These are phyloP conservation scores for Battus philenor DNA, from an alignment of 1,140 invertebrate species.

Conservation along the genomic window DNA sequence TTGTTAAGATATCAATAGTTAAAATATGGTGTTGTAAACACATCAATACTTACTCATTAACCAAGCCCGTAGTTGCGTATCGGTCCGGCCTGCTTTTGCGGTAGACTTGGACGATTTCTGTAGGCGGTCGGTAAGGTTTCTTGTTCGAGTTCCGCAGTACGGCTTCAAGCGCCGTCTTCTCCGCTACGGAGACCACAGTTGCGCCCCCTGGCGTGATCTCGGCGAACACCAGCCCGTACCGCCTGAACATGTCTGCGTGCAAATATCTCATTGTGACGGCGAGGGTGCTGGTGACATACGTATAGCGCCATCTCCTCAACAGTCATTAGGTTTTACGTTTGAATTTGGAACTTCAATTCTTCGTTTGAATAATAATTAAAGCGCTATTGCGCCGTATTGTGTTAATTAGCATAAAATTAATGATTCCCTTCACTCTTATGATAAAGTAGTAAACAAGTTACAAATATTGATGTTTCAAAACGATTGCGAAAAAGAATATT, in stretches of 20 bases:
- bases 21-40: too few species aligned
- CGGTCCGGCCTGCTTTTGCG: slow-evolving; percentile 83
- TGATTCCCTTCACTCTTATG: too few species aligned
- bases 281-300: slow-evolving; percentile 22
- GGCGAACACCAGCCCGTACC: slow-evolving; percentile 86
- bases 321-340: neutral
- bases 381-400: too few species aligned
- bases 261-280: slow-evolving; percentile 63
- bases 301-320: neutral
- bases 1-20: too few species aligned
- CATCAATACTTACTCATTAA: slow-evolving; percentile 82
- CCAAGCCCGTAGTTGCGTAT: slow-evolving; percentile 87
- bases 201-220: slow-evolving; percentile 86
- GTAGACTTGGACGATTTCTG: slow-evolving; percentile 88
- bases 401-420: too few species aligned
- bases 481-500: too few species aligned
- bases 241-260: slow-evolving; percentile 80
- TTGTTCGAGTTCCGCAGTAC: slow-evolving; percentile 83
- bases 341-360: neutral
- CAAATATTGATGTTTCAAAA: too few species aligned
- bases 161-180: slow-evolving; percentile 85
- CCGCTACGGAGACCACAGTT: slow-evolving; percentile 86
- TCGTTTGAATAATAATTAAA: too few species aligned
- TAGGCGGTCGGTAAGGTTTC: slow-evolving; percentile 88
- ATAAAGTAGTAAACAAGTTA: too few species aligned